Conservation (phyloP, 2,888 invertebrate genomes). For the Seira musarum region DNA sequence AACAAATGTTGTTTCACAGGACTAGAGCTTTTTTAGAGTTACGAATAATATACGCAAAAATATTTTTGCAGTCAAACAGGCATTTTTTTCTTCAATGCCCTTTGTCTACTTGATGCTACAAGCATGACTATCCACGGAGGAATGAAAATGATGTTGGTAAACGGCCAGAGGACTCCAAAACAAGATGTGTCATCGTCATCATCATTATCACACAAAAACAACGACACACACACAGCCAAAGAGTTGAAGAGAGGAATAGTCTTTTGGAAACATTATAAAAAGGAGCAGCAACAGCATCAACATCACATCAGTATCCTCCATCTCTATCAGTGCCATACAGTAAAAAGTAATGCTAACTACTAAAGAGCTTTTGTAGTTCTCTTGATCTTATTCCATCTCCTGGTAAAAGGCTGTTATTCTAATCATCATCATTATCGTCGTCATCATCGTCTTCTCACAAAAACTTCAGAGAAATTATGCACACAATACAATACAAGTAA, state of each 20-base stretch:
- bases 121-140: slow-evolving; percentile 39
- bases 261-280: not conserved
- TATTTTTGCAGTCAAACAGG: slow-evolving; percentile 30
- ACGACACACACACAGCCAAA: not conserved
- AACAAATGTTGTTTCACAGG: not conserved
- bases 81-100: not conserved
- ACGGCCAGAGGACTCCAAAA: slow-evolving; percentile 50
- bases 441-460: not conserved
- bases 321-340: not conserved
- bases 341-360: slow-evolving; percentile 3
- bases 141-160: slow-evolving; percentile 56
- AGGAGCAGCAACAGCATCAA: not conserved
- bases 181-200: slow-evolving; percentile 53
- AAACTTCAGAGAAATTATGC: not conserved
- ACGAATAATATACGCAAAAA: not conserved
- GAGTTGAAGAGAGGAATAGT: not conserved
- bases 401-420: not conserved
- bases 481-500: no score
- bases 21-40: not conserved
- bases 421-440: not conserved
- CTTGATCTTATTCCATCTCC: not conserved
- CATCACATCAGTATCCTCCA: slow-evolving; percentile 6
- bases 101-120: slow-evolving; percentile 39
- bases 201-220: slow-evolving; percentile 16
- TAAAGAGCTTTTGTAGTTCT: not conserved